Conservation (phyloP, 2,113 vertebrate species). For the Neogobius melanostomus region DNA sequence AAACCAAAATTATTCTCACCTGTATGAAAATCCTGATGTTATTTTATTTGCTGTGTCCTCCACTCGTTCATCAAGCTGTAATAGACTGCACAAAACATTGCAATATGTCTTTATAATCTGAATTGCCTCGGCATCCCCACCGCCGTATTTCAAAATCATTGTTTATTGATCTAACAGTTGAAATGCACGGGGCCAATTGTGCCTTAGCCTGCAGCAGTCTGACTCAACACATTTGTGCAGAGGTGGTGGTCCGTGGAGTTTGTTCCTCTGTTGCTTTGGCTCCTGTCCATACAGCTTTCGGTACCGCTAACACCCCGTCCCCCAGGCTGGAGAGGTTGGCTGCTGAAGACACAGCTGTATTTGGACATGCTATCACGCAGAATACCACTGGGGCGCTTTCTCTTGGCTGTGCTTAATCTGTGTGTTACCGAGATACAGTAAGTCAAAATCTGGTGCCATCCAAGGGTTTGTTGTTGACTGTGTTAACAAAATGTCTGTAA, state of each 20-base stretch:
- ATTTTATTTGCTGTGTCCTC: too few species aligned
- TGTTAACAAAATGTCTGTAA: too few species aligned
- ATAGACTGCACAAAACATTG: not conserved
- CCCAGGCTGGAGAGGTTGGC: not conserved
- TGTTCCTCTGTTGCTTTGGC: not conserved
- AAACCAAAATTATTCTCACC: too few species aligned
- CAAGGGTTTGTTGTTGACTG: too few species aligned
- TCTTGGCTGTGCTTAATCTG: not conserved
- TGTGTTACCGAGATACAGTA: not conserved
- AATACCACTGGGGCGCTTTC: not conserved
- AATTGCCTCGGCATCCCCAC: not conserved
- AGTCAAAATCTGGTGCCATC: not conserved
- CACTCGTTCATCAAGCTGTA: not conserved
- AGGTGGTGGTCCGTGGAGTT: conserved; percentile 9
- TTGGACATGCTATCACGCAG: not conserved
- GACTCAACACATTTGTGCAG: conserved; percentile 37
- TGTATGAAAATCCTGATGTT: too few species aligned
- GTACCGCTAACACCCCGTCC: not conserved
- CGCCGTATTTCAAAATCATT: not conserved
- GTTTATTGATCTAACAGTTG: conserved; percentile 11
- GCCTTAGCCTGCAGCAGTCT: conserved; percentile 37
- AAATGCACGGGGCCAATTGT: conserved; percentile 18
- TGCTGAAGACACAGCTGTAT: conserved; percentile 3
- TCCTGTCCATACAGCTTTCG: conserved; percentile 1
- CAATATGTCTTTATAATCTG: conserved; percentile 1